Base-by-base conservation (phyloP, 2,797 vertebrate genomes). In the Cryptoblepharus egeriae region DNA sequence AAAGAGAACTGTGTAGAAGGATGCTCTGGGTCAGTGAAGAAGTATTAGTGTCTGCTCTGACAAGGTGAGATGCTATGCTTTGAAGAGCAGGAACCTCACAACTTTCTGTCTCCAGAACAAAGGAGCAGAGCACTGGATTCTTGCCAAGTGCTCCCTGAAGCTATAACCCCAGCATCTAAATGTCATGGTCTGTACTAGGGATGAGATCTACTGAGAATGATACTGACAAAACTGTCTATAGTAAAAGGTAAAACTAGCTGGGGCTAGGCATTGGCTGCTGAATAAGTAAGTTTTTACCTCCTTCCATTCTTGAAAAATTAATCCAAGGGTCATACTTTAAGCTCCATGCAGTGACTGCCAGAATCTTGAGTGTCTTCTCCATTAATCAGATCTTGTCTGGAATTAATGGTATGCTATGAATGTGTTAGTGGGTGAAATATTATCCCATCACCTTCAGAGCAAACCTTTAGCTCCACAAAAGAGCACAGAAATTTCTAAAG, bases 311-410 rank as follows among this genome's bases (percentile, higher is more conserved):
- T 65, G 67, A 63, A 83, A 77, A 81, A 1, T 79, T 77, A 5
- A 74, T 83, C 28, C 60, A 35, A 0, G 12, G n/a, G 1, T 0
- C 39, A 65, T 64, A 3, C 2, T 55, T 80, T 37, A 45, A 37
- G 52, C 30, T 73, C 26, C 9, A 2, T 26, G 69, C 28, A 73
- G 30, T 73, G 39, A 13, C 78, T 79, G 49, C 18, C 13, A 16
- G 0, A 2, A 0, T 1, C 20, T 16, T 15, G 61, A 69, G 20
- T 18, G 18, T 75, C 67, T 63, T 82, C 22, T 77, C 11, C 0
- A 30, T 52, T 63, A 69, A 57, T 12, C 82, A 85, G 60, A 3
- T 13, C 15, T 80, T 85, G 79, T 68, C 79, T 72, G 60, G 39
- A 37, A 70, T n/a, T 76, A 72, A 28, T 45, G 61, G 72, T 58